A percentile compares a stretch with the other conserved stretches of the same genome.
Evolutionary conservation across 1,140 invertebrate species (phyloP).

Genomic region (Bombyx mandarina): DNA sequence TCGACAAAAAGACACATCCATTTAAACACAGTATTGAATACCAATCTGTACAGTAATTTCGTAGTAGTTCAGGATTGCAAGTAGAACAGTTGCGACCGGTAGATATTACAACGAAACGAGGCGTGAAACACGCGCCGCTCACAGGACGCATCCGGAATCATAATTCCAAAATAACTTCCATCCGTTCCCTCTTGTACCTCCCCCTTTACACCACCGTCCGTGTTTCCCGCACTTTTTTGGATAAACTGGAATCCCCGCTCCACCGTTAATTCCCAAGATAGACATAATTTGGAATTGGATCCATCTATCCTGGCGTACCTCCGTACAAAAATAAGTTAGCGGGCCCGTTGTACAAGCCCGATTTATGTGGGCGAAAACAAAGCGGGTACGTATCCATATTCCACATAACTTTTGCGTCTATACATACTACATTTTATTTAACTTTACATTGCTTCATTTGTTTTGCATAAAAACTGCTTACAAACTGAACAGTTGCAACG

Average conservation of each 20-base stretch:
- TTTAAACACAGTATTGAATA: too few species aligned
- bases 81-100: conserved; percentile 51
- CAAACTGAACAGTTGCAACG: too few species aligned
- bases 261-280: conserved; percentile 71
- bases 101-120: conserved; percentile 62
- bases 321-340: conserved; percentile 66
- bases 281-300: conserved; percentile 74
- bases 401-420: not conserved
- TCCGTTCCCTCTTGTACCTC: conserved; percentile 30
- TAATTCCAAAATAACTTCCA: conserved; percentile 70
- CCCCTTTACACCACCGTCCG: conserved; percentile 27
- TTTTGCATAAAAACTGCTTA: not conserved
- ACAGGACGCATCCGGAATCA: conserved; percentile 67
- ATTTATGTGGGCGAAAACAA: conserved; percentile 59
- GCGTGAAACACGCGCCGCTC: conserved; percentile 62
- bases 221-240: conserved; percentile 50
- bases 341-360: conserved; percentile 30
- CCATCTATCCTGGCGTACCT: conserved; percentile 66
- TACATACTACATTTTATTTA: not conserved
- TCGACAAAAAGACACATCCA: too few species aligned
- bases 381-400: conserved; percentile 16
- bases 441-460: not conserved
- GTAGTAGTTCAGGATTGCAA: conserved; percentile 25
- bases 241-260: conserved; percentile 65
- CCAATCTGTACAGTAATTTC: too few species aligned